Evolutionary conservation across 2,888 invertebrate species (phyloP).

Genomic region (Nomada hirtipes): DNA sequence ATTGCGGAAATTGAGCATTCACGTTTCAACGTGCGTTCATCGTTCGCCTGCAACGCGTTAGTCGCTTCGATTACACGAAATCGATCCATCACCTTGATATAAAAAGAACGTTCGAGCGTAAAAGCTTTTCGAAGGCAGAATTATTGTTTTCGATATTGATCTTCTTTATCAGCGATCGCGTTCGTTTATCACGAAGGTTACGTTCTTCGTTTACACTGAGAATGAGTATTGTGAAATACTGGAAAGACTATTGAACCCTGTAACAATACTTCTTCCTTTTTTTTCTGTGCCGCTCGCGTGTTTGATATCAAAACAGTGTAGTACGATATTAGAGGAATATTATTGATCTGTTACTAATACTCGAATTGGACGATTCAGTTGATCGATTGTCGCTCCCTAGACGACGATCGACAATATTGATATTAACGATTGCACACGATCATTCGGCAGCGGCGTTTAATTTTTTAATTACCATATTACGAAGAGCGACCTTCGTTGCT

Average conservation of each 20-base stretch:
- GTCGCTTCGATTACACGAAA: constrained; percentile 27
- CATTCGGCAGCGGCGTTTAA: constrained; percentile 44
- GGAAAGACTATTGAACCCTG: not conserved
- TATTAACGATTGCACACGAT: constrained; percentile 30
- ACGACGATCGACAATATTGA: constrained; percentile 8
- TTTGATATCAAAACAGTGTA: not conserved
- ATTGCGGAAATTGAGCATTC: constrained; percentile 39
- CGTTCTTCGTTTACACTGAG: not conserved
- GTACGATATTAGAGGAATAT: not conserved
- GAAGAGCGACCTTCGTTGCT: constrained; percentile 29
- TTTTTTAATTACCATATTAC: constrained; percentile 53
- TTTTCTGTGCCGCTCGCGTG: not conserved
- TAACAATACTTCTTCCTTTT: not conserved
- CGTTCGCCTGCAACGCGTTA: constrained; percentile 11
- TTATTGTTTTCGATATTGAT: constrained; percentile 8
- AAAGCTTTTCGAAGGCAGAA: not conserved
- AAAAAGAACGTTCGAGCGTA: not conserved
- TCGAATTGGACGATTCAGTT: not conserved
- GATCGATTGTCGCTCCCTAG: not conserved
- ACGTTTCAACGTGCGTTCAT: constrained; percentile 28
- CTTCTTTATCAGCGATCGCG: not conserved
- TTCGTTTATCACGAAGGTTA: constrained; percentile 8
- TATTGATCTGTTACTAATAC: not conserved
- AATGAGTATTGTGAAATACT: not conserved
- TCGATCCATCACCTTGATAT: not conserved